Percentiles rank a stretch among this genome's conserved stretches.
Evolutionary conservation across 1,140 invertebrate species (phyloP).

Genomic region (Pteromalus puparum): DNA sequence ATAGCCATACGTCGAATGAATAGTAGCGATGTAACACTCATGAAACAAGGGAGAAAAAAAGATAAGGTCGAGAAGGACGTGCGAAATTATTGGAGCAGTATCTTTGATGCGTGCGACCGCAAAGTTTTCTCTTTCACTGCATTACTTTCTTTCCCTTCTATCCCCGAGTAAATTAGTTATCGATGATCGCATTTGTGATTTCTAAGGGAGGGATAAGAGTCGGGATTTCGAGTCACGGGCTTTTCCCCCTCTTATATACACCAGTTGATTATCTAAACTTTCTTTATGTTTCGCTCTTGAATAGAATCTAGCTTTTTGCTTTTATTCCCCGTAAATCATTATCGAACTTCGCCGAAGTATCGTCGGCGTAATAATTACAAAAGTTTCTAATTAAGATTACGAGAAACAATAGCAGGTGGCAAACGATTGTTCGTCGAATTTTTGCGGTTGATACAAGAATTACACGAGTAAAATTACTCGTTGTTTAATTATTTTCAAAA

Average conservation of each 20-base stretch:
- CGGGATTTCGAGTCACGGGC: background rate
- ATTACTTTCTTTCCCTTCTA: conserved; percentile 1
- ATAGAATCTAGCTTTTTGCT: background rate
- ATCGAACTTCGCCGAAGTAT: background rate
- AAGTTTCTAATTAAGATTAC: background rate
- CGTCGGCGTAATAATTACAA: background rate
- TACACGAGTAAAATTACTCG: too few relatives aligned
- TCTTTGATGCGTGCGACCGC: background rate
- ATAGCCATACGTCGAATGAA: background rate
- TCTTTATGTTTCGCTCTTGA: background rate
- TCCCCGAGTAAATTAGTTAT: conserved; percentile 29
- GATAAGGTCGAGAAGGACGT: background rate
- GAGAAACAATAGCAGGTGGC: background rate
- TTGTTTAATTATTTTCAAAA: too few relatives aligned
- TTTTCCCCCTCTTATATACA: background rate
- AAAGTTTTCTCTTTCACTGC: background rate
- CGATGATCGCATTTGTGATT: conserved; percentile 16
- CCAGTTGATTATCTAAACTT: conserved; percentile 20
- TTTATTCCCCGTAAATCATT: background rate
- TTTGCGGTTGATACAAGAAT: too few relatives aligned
- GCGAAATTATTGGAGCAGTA: background rate
- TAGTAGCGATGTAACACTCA: background rate
- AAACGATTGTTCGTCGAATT: too few relatives aligned
- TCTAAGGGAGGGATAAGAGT: background rate
- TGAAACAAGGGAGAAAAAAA: background rate